These are phyloP conservation scores for Planiliza haematocheilus DNA, from an alignment of 2,113 vertebrate genomes.

Conservation along the genomic window DNA sequence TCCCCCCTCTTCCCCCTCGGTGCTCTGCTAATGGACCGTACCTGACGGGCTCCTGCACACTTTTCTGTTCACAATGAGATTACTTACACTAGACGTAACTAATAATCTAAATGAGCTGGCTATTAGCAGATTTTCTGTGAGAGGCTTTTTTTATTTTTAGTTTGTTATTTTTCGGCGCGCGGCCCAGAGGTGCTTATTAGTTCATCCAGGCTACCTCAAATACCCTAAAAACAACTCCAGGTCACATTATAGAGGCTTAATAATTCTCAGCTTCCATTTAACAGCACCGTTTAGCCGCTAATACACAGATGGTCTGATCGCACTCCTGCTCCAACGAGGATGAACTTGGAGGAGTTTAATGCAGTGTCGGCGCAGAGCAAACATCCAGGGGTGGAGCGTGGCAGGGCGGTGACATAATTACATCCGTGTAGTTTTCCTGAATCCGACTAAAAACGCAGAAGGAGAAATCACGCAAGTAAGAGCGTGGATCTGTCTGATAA, in stretches of 20 bases:
- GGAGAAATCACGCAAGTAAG: no score
- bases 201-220: background rate
- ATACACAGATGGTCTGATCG: no score
- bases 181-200: conserved; percentile 16
- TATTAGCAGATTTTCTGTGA: background rate
- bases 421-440: no score
- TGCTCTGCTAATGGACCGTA: conserved; percentile 39
- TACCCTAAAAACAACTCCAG: background rate
- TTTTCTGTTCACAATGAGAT: conserved; percentile 26
- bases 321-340: no score
- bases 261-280: background rate
- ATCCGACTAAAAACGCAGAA: no score
- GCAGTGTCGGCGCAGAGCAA: no score
- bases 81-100: conserved; percentile 44
- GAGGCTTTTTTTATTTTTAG: background rate
- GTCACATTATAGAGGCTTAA: background rate
- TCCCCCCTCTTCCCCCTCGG: background rate
- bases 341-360: no score
- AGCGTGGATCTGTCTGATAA: no score
- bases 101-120: conserved; percentile 40
- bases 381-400: no score
- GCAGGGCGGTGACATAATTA: no score
- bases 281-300: no score
- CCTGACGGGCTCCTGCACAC: conserved; percentile 36
- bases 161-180: background rate